phyloP scores from a whole-genome alignment of 2,797 vertebrate species.

The Hephaestus fuliginosus region DNA sequence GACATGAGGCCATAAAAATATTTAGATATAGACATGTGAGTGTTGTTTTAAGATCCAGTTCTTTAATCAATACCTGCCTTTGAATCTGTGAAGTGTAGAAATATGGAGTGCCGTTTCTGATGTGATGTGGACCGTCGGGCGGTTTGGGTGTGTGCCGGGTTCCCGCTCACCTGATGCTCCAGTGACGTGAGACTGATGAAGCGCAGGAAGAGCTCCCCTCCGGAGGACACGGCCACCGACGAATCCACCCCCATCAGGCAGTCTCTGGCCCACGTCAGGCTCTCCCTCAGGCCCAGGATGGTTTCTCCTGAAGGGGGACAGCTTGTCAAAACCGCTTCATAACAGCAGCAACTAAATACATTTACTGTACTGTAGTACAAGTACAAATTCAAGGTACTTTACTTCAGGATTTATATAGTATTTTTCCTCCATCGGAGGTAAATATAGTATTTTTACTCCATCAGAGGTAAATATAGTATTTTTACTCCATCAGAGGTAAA shows the following conservation, averaged over 20 bases:
- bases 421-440: too few species aligned
- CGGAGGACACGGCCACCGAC: conserved; percentile 96
- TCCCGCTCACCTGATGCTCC: conserved; percentile 89
- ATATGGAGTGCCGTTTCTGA: not conserved
- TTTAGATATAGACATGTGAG: not conserved
- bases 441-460: too few species aligned
- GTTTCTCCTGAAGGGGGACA: conserved; percentile 89
- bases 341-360: too few species aligned
- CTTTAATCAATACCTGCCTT: too few species aligned
- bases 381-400: too few species aligned
- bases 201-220: conserved; percentile 96
- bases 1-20: not conserved
- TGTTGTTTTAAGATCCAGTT: not conserved
- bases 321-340: not conserved
- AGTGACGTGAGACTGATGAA: conserved; percentile 97
- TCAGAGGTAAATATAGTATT: too few species aligned
- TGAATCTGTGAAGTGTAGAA: too few species aligned
- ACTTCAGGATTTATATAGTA: too few species aligned
- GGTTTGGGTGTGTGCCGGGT: not conserved
- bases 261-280: conserved; percentile 90
- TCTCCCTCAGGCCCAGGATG: conserved; percentile 93
- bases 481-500: too few species aligned
- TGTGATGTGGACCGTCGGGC: not conserved
- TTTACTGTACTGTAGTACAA: too few species aligned
- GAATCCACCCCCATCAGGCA: conserved; percentile 92